Conservation (phyloP, 2,888 invertebrate genomes). For the Elegia similella region DNA sequence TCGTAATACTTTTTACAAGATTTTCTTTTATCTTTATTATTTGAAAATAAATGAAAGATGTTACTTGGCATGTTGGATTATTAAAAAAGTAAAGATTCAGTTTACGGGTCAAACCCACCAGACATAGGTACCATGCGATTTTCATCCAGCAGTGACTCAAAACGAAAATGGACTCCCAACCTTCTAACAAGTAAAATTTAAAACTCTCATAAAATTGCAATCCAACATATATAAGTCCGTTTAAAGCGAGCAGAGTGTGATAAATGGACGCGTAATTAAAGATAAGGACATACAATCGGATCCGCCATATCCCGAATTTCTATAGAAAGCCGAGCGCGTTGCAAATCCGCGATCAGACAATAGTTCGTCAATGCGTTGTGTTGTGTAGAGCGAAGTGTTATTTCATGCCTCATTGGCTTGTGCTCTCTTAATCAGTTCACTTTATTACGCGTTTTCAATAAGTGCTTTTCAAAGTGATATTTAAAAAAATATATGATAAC, state of each 20-base stretch:
- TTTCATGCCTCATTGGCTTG: conserved; percentile 27
- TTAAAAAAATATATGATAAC: no score
- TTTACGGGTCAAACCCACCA: no score
- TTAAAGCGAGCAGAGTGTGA: conserved; percentile 9
- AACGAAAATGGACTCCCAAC: background rate
- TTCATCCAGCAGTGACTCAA: no score
- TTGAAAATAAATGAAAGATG: no score
- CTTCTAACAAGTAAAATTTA: background rate
- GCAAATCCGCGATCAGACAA: conserved; percentile 49
- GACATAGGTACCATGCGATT: no score
- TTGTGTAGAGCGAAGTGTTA: conserved; percentile 43
- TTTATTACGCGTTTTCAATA: background rate
- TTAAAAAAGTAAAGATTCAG: no score
- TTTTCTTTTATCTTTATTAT: no score
- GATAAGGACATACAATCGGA: conserved; percentile 23
- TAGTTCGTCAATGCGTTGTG: conserved; percentile 57
- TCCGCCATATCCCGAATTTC: conserved; percentile 22
- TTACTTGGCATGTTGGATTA: no score
- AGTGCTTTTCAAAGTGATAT: no score
- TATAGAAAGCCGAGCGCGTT: conserved; percentile 39
- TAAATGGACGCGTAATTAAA: conserved; percentile 21
- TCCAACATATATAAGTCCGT: conserved; percentile 5
- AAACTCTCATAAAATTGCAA: background rate
- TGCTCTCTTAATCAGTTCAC: background rate
- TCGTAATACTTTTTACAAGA: no score